A percentile compares a stretch with the other conserved stretches of the same genome.
Conservation (phyloP, 2,113 vertebrate species). For the Elaphurus davidianus region DNA sequence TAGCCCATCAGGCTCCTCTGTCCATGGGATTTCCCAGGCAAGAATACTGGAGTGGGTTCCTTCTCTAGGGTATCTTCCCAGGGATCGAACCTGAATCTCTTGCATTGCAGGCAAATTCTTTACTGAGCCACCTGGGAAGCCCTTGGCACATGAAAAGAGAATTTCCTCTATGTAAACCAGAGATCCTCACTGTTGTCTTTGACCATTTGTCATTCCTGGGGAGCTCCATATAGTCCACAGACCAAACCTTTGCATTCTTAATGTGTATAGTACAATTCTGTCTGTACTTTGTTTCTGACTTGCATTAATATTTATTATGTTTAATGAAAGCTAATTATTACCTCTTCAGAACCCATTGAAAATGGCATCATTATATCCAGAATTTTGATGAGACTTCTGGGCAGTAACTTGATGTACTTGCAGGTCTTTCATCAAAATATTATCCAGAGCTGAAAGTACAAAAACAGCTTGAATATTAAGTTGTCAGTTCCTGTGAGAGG, state of each 20-base stretch:
- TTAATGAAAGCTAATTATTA: slow-evolving; percentile 48
- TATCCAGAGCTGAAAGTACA: not conserved
- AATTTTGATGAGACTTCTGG: slow-evolving; percentile 36
- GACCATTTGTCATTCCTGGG: not conserved
- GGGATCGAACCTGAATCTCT: not conserved
- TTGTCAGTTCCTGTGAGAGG: not conserved
- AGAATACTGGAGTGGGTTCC: not conserved
- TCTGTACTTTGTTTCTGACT: slow-evolving; percentile 23
- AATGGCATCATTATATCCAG: not conserved
- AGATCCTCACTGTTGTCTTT: not conserved
- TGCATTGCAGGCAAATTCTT: not conserved
- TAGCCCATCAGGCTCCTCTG: not conserved
- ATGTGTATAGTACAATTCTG: not conserved
- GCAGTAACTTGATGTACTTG: not conserved
- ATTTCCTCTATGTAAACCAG: not conserved
- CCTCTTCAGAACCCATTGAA: slow-evolving; percentile 22
- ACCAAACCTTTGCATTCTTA: not conserved
- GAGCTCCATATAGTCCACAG: not conserved
- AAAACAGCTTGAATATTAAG: not conserved
- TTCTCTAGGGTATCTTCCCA: not conserved
- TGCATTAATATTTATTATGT: slow-evolving; percentile 31
- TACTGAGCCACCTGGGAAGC: not conserved
- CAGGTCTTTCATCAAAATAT: not conserved
- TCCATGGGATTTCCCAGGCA: not conserved
- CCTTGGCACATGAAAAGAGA: not conserved